These are phyloP conservation scores for Conops quadrifasciatus DNA, from an alignment of 2,888 invertebrate genomes.

Conservation along the genomic window DNA sequence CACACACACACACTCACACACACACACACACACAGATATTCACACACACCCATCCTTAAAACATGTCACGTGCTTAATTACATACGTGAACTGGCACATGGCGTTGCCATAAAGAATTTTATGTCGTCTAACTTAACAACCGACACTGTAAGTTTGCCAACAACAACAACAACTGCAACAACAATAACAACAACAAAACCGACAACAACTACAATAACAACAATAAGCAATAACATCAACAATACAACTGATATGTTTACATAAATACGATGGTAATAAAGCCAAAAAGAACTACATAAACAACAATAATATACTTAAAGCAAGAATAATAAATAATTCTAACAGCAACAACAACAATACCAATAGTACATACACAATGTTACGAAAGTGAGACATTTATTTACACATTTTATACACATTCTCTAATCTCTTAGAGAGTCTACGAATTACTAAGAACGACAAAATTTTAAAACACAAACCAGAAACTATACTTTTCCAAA, in stretches of 20 bases:
- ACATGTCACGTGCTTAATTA: background rate
- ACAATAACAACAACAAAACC: background rate
- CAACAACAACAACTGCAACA: background rate
- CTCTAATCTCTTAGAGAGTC: too few relatives aligned
- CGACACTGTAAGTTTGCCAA: background rate
- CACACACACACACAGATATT: background rate
- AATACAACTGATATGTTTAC: too few relatives aligned
- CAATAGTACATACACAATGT: too few relatives aligned
- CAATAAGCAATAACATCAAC: background rate
- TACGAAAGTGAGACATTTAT: too few relatives aligned
- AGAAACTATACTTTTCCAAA: background rate
- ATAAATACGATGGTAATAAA: too few relatives aligned
- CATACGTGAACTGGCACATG: background rate
- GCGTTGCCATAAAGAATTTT: background rate
- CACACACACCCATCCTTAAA: background rate
- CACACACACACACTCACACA: background rate
- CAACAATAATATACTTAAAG: too few relatives aligned
- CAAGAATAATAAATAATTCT: too few relatives aligned
- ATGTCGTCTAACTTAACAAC: background rate
- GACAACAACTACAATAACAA: background rate
- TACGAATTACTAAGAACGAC: too few relatives aligned
- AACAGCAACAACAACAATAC: too few relatives aligned
- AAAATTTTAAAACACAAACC: background rate
- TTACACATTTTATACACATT: too few relatives aligned
- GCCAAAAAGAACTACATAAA: too few relatives aligned